phyloP scores from a whole-genome alignment of 2,797 vertebrate genomes.

The Neosilurus hyrtlii region DNA sequence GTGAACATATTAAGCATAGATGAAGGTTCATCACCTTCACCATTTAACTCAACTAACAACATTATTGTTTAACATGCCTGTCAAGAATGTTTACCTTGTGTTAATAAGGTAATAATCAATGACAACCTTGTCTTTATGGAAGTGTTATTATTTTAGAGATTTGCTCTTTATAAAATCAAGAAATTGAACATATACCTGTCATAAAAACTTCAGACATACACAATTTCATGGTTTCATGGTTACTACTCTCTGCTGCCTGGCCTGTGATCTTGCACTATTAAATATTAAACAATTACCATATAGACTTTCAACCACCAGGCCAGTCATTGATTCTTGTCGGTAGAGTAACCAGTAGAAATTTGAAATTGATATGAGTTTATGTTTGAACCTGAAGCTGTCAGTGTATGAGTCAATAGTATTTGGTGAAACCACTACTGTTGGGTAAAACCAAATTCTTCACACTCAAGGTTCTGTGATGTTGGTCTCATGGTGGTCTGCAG shows the following conservation, averaged over 20 bases:
- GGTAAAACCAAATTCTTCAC: not conserved
- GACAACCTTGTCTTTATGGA: not conserved
- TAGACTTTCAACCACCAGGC: not conserved
- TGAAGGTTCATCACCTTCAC: not conserved
- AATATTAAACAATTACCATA: no score
- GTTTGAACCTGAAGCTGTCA: not conserved
- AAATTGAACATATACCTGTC: not conserved
- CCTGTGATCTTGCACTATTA: not conserved
- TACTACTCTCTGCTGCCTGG: not conserved
- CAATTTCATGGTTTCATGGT: not conserved
- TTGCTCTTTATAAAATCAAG: not conserved
- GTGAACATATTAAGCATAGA: not conserved
- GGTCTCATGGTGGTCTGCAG: slow-evolving; percentile 3
- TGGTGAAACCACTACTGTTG: not conserved
- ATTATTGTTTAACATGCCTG: not conserved
- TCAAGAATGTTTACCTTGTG: not conserved
- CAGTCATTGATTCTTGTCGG: not conserved
- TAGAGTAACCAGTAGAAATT: not conserved
- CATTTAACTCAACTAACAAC: not conserved
- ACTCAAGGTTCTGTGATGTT: not conserved
- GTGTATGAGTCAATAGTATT: not conserved
- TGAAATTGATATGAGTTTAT: not conserved
- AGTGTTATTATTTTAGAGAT: not conserved
- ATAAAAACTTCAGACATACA: not conserved
- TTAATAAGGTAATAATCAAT: not conserved